phyloP scores from a whole-genome alignment of 2,797 vertebrate genomes.

The Chromobotia macracanthus region DNA sequence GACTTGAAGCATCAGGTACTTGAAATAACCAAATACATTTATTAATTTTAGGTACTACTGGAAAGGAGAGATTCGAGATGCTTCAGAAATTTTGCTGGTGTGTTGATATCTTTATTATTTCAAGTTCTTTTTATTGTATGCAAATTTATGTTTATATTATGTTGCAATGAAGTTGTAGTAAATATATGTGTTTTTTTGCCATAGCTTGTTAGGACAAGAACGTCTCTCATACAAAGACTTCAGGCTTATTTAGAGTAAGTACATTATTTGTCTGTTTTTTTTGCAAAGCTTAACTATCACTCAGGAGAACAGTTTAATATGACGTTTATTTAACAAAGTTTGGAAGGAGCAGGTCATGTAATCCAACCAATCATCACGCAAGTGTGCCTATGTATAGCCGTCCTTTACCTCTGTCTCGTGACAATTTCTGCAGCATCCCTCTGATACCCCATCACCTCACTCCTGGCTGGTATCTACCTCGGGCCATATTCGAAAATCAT shows the following conservation, averaged over 20 bases:
- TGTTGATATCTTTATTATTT: slow-evolving; percentile 10
- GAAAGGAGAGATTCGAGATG: slow-evolving; percentile 87
- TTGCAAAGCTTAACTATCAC: neutral
- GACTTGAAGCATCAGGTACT: neutral
- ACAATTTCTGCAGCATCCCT: no score
- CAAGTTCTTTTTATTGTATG: no score
- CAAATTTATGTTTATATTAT: neutral
- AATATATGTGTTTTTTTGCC: slow-evolving; percentile 58
- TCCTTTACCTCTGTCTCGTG: no score
- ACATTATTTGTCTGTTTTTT: neutral
- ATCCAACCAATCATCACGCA: no score
- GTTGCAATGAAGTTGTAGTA: slow-evolving; percentile 10
- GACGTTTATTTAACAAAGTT: no score
- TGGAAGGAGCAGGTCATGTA: no score
- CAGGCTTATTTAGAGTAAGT: slow-evolving; percentile 83
- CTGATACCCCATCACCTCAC: no score
- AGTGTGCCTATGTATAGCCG: no score
- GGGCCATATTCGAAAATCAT: no score
- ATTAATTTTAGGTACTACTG: slow-evolving; percentile 82
- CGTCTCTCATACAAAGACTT: slow-evolving; percentile 77
- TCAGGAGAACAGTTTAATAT: neutral
- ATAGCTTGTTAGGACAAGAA: slow-evolving; percentile 87
- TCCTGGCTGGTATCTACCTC: no score
- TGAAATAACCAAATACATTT: neutral
- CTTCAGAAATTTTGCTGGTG: slow-evolving; percentile 85